These are phyloP conservation scores for Phylloscopus collybita DNA, from an alignment of 2,797 vertebrate species.

Conservation along the genomic window DNA sequence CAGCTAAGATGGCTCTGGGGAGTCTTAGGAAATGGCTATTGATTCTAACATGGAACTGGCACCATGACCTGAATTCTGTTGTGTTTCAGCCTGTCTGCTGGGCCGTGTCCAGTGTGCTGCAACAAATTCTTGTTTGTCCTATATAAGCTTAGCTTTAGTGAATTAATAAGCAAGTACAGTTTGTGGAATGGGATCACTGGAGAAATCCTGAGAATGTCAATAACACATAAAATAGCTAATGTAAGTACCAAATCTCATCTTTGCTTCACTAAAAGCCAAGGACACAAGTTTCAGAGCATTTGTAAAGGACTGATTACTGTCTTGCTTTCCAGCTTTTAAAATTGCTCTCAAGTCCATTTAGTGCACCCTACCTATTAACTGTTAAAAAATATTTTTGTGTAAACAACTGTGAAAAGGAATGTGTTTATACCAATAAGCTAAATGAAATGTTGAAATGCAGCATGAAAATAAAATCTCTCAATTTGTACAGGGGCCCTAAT, in stretches of 20 bases:
- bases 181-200: neutral
- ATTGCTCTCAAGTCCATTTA: neutral
- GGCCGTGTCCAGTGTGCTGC: neutral
- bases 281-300: neutral
- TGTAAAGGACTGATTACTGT: neutral
- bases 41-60: accelerated
- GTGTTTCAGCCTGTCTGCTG: neutral
- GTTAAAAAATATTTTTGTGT: neutral
- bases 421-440: neutral
- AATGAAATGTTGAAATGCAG: neutral
- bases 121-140: neutral
- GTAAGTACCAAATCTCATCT: neutral
- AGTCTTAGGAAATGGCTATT: neutral
- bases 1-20: neutral
- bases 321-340: neutral
- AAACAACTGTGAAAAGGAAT: neutral
- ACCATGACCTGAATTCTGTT: neutral
- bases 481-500: neutral
- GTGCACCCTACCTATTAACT: neutral
- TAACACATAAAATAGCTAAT: neutral
- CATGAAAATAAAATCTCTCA: neutral
- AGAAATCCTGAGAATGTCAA: neutral
- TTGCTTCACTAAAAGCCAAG: neutral
- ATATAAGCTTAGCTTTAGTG: neutral
- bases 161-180: neutral